phyloP scores from a whole-genome alignment of 2,113 vertebrate species.

The Daboia siamensis region DNA sequence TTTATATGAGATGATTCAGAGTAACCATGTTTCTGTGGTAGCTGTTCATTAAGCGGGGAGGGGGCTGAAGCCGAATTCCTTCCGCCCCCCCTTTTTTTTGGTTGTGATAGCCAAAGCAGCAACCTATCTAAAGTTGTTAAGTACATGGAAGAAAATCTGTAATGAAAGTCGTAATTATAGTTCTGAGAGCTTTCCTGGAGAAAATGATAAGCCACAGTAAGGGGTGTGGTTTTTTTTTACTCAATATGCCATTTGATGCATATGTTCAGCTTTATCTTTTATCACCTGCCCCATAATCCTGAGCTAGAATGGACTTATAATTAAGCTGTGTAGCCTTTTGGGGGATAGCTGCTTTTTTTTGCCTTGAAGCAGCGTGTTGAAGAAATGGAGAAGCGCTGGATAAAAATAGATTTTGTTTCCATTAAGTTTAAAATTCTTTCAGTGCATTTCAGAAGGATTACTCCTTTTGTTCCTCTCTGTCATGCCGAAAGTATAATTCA shows the following conservation, averaged over 20 bases:
- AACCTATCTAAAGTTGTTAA: neutral
- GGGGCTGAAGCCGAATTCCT: neutral
- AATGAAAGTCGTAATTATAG: neutral
- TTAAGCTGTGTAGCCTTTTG: neutral
- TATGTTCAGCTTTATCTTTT: neutral
- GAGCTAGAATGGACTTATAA: neutral
- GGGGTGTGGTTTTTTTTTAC: too few species aligned
- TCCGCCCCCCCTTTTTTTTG: neutral
- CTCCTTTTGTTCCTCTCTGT: neutral
- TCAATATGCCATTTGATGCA: neutral
- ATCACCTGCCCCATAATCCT: neutral
- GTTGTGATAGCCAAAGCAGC: neutral
- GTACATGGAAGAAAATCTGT: neutral
- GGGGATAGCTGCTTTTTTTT: neutral
- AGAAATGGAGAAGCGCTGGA: neutral
- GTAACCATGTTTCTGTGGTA: neutral
- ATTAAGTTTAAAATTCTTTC: neutral
- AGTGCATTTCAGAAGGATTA: neutral
- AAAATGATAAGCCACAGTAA: neutral
- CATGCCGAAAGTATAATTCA: neutral
- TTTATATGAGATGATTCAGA: neutral
- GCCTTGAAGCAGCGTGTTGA: neutral
- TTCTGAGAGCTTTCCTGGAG: neutral
- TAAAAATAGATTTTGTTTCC: neutral
- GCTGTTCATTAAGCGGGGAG: neutral